Conservation (phyloP, 2,113 vertebrate genomes). For the Ciconia maguari region DNA sequence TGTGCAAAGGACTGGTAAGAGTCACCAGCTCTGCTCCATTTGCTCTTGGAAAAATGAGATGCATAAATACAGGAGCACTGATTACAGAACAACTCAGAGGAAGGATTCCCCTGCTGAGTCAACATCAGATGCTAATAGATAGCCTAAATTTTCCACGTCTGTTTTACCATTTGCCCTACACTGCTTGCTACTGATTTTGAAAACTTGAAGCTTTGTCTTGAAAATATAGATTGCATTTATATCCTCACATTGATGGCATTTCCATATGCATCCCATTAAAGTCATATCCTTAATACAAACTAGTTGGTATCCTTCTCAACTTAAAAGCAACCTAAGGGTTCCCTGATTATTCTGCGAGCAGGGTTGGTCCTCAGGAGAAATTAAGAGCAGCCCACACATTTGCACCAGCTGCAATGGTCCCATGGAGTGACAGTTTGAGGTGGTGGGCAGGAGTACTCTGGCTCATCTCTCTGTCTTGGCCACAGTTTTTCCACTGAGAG, state of each 20-base stretch:
- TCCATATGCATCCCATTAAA: background rate
- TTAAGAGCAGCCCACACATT: background rate
- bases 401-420: background rate
- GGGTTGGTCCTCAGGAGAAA: background rate
- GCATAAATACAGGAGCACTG: constrained; percentile 58
- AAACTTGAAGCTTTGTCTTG: background rate
- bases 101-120: constrained; percentile 64
- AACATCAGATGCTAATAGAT: constrained; percentile 51
- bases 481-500: background rate
- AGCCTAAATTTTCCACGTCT: constrained; percentile 12
- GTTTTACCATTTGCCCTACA: background rate
- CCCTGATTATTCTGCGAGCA: background rate
- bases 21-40: constrained; percentile 17
- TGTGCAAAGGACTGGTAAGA: background rate
- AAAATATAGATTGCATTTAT: background rate
- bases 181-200: background rate
- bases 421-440: background rate
- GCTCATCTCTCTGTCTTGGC: background rate
- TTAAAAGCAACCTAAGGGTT: background rate
- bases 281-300: background rate
- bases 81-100: constrained; percentile 48
- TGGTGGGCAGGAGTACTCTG: background rate
- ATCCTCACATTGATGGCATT: background rate
- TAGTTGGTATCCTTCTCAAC: background rate
- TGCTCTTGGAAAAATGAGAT: constrained; percentile 54